phyloP scores from a whole-genome alignment of 2,888 invertebrate species.

The Ferdinandea cuprea region DNA sequence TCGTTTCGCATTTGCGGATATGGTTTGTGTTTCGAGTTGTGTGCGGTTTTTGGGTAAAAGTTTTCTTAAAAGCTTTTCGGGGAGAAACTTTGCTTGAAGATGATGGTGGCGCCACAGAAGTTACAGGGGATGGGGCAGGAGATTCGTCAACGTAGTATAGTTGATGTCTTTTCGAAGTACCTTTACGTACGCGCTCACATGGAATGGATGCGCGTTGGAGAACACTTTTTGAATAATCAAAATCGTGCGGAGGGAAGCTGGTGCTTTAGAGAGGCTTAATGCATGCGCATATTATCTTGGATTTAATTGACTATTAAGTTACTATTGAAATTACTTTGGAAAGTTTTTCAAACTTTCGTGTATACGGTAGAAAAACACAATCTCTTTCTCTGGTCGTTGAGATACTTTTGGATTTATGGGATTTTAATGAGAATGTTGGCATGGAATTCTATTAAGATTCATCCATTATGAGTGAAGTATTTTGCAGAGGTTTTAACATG shows the following conservation, averaged over 20 bases:
- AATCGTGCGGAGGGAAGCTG: conserved; percentile 32
- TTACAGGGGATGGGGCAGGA: conserved; percentile 33
- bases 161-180: conserved; percentile 42
- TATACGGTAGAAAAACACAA: not conserved
- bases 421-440: conserved; percentile 32
- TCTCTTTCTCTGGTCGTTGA: not conserved
- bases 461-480: conserved; percentile 21
- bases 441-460: conserved; percentile 9
- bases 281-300: conserved; percentile 67
- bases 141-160: conserved; percentile 20
- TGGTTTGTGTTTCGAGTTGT: conserved; percentile 25
- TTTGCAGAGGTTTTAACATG: conserved; percentile 6
- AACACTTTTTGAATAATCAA: conserved; percentile 69
- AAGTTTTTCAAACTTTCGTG: conserved; percentile 62
- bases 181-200: not conserved
- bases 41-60: conserved; percentile 46
- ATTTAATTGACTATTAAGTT: conserved; percentile 75
- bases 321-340: conserved; percentile 67
- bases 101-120: too few relatives aligned
- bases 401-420: conserved; percentile 43
- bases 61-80: conserved; percentile 69
- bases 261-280: conserved; percentile 54
- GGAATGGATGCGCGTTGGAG: conserved; percentile 33
- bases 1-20: conserved; percentile 73
- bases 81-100: conserved; percentile 43